phyloP scores from a whole-genome alignment of 2,888 invertebrate genomes.

The Marronus borbonicus region DNA sequence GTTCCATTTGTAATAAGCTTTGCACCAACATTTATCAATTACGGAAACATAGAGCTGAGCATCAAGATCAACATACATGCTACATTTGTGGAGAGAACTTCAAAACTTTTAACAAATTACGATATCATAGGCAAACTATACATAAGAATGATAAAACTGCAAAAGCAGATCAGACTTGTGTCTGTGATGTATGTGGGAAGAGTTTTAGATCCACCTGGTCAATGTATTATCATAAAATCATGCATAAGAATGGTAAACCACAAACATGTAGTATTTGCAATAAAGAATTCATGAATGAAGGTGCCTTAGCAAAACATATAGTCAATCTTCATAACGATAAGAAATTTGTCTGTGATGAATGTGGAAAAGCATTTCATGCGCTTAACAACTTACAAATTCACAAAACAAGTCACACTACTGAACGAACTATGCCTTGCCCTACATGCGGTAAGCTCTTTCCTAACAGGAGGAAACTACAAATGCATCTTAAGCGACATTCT shows the following conservation, averaged over 20 bases:
- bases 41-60: background rate
- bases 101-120: background rate
- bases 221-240: constrained; percentile 3
- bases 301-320: background rate
- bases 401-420: background rate
- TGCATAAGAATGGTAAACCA: constrained; percentile 1
- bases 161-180: constrained; percentile 5
- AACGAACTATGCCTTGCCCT: constrained; percentile 10
- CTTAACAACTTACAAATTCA: background rate
- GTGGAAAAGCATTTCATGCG: background rate
- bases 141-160: constrained; percentile 17
- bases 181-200: background rate
- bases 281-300: background rate
- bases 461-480: background rate
- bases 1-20: background rate
- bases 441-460: constrained; percentile 6
- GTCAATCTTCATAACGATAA: background rate
- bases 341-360: constrained; percentile 2
- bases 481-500: background rate
- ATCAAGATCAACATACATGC: background rate
- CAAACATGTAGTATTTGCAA: background rate
- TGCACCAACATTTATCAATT: constrained; percentile 8
- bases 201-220: constrained; percentile 6
- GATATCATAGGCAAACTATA: background rate
- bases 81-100: background rate